Evolutionary conservation across 2,113 vertebrate species (phyloP).

Genomic region (Dicrurus megarhynchus): DNA sequence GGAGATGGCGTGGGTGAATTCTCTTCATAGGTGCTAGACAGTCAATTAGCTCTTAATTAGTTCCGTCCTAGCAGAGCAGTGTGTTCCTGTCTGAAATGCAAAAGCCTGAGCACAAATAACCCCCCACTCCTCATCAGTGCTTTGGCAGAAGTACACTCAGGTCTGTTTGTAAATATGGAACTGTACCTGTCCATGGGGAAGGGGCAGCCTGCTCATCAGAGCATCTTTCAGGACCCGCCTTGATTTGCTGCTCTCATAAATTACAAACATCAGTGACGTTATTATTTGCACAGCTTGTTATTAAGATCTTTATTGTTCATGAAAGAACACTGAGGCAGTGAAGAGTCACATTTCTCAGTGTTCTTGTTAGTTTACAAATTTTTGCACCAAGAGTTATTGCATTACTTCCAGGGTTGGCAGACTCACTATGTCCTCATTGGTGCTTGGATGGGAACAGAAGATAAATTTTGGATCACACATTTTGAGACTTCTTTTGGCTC

Average conservation of each 20-base stretch:
- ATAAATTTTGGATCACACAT: background rate
- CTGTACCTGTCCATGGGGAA: background rate
- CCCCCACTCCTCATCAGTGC: background rate
- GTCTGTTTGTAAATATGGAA: background rate
- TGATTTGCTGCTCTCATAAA: background rate
- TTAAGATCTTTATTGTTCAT: background rate
- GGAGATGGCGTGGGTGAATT: background rate
- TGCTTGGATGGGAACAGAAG: background rate
- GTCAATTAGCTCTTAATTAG: conserved; percentile 28
- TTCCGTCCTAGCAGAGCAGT: background rate
- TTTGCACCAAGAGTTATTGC: background rate
- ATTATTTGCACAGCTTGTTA: background rate
- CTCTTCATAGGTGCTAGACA: background rate
- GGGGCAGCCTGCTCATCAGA: background rate
- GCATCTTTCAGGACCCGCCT: background rate
- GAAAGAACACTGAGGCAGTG: background rate
- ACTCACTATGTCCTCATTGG: background rate
- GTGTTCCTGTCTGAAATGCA: background rate
- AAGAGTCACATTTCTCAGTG: background rate
- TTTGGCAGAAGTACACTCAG: background rate
- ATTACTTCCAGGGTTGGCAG: background rate
- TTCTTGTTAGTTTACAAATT: background rate
- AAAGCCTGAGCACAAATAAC: background rate
- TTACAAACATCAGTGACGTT: background rate
- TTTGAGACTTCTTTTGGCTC: background rate